Percentiles rank a stretch among this genome's conserved stretches.
These are phyloP conservation scores for Aphodius granarius DNA, from an alignment of 2,888 invertebrate species.

Conservation along the genomic window DNA sequence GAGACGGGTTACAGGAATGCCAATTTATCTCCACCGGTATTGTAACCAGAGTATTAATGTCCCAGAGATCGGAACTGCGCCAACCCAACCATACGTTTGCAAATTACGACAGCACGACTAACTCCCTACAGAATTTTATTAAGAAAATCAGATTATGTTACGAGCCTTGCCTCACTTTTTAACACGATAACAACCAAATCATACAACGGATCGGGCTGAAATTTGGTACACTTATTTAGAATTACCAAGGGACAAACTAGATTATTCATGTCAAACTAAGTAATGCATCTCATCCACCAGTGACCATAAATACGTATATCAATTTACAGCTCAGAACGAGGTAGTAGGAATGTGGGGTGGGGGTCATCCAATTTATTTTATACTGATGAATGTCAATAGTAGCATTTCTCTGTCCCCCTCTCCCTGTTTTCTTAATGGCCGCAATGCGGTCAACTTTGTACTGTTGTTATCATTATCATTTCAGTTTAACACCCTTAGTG, in stretches of 20 bases:
- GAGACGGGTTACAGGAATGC: neutral
- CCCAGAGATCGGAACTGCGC: neutral
- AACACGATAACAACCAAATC: too few relatives aligned
- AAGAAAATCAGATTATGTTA: neutral
- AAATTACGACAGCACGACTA: neutral
- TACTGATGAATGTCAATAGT: neutral
- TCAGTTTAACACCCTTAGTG: neutral
- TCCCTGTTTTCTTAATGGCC: too few relatives aligned
- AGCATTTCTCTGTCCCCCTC: neutral
- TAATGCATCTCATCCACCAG: too few relatives aligned
- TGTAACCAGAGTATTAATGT: slow-evolving; percentile 12
- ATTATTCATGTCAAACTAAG: too few relatives aligned
- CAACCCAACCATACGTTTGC: neutral
- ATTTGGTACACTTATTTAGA: too few relatives aligned
- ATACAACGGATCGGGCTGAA: too few relatives aligned
- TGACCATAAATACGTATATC: too few relatives aligned
- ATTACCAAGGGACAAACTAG: too few relatives aligned
- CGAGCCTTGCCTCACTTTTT: too few relatives aligned
- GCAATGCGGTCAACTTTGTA: neutral
- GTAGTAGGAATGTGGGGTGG: too few relatives aligned
- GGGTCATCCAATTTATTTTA: too few relatives aligned
- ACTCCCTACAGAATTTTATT: neutral
- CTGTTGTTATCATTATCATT: neutral
- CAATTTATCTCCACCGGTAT: slow-evolving; percentile 4
- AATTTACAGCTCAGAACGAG: too few relatives aligned